Base-by-base conservation (phyloP, 2,113 vertebrate genomes). In the Salvelinus namaycush region DNA sequence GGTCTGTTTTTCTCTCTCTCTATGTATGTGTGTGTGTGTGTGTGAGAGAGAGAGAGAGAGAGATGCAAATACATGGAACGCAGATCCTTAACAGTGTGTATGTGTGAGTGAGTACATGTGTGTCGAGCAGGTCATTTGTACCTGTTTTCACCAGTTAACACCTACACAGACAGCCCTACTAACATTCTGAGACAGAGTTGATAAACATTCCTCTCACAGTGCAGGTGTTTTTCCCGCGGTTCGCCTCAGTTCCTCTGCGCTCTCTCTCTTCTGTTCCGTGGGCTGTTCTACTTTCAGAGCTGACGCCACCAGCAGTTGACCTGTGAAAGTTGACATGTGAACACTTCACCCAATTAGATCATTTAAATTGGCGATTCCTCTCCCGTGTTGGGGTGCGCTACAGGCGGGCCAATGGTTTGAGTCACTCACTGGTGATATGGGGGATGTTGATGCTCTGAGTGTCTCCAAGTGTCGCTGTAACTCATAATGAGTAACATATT, bases 291-390 rank as follows among this genome's bases (percentile, higher is more conserved):
- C 51, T 18, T 54, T 44, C n/a, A 68, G 57, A 72, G 66, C 83
- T 69, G 3, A 76, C 54, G 59, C 59, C 18, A 65, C 44, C 22
- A 27, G 75, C 76, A 49, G 74, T 76, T 34, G 62, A 78, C 65
- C 69, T 80, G 73, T 7, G 44, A 83, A 81, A 77, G 13, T 26
- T 29, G 70, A 71, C 67, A 26, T 70, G 57, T 49, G 9, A 44
- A 44, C 34, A 1, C 54, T 34, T 59, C 31, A 22, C 69, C 82
- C 68, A 83, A 83, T 80, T 81, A 69, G 20, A 64, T 67, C 11
- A 44, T 31, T 82, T 72, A 48, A 57, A 81, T 74, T 62, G 71
- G 11, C 24, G 57, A 22, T 20, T 24, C 39, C 12, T 5, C 44
- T 34, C 24, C 20, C 26, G 18, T 65, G 5, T 22, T 9, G 49